These are phyloP conservation scores for Drosophila azteca DNA, from an alignment of 1,140 invertebrate species.

Conservation along the genomic window DNA sequence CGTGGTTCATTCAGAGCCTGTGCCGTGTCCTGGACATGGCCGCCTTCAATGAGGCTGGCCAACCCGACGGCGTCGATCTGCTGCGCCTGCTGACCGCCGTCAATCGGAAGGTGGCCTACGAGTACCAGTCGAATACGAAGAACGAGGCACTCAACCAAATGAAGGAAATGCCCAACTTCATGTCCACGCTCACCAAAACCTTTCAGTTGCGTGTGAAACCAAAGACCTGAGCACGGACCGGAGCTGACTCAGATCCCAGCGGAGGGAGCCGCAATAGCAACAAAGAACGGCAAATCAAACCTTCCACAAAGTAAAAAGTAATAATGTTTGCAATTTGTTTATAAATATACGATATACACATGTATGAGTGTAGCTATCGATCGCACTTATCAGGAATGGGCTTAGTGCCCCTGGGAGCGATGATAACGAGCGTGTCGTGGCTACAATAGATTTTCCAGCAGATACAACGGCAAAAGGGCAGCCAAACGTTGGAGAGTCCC, in stretches of 20 bases:
- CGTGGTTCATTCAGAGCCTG: conserved; percentile 91
- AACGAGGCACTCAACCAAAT: conserved; percentile 86
- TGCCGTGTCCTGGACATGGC: conserved; percentile 86
- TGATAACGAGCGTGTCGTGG: conserved; percentile 49
- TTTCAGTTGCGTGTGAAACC: conserved; percentile 80
- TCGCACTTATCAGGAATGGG: conserved; percentile 71
- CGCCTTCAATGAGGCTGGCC: conserved; percentile 58
- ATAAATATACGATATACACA: conserved; percentile 47
- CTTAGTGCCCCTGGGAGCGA: conserved; percentile 61
- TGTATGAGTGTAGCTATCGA: conserved; percentile 26
- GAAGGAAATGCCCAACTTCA: conserved; percentile 90
- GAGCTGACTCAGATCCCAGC: neutral
- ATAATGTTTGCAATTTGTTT: conserved; percentile 65
- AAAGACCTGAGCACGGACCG: conserved; percentile 30
- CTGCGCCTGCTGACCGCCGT: conserved; percentile 88
- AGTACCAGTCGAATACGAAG: conserved; percentile 87
- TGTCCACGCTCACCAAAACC: conserved; percentile 88
- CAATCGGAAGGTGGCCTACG: conserved; percentile 86
- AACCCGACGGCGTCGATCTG: conserved; percentile 84
- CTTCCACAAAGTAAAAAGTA: conserved; percentile 43
- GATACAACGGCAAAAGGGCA: conserved; percentile 10
- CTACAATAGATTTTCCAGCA: neutral
- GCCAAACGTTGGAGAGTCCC: neutral
- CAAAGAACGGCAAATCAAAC: conserved; percentile 11
- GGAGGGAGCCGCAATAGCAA: conserved; percentile 22